Base-by-base conservation (phyloP, 2,113 vertebrate genomes). In the Siphamia tubifer region DNA sequence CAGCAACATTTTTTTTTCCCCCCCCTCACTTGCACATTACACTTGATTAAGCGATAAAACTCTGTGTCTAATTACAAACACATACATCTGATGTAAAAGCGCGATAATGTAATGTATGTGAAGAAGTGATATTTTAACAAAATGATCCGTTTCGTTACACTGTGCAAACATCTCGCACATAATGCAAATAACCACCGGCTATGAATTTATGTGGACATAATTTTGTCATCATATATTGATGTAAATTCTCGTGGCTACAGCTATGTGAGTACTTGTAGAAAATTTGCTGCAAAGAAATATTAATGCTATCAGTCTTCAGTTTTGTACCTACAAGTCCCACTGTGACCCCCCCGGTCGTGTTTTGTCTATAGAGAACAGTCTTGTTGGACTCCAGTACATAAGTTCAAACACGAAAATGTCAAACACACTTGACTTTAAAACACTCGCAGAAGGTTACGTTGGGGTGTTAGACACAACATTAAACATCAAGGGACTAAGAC, bases 191-290 rank as follows among this genome's bases (percentile, higher is more conserved):
- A 57, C 84, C 34, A 6, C 58, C 1, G 58, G 84, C 80, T 61
- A 60, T 79, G 43, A 72, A 78, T 74, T 64, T 70, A 79, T 76
- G 74, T 78, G 68, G 78, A 72, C 23, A 25, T 77, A 32, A 68
- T 74, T 76, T 75, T 74, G 57, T 66, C 39, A 74, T 79, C 52
- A 84, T 75, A 82, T 68, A 80, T 64, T 76, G 62, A 81, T 82
- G 72, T 51, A 52, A 55, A 71, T 72, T 74, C 23, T 64, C n/a
- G 4, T 42, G 43, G 55, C 30, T 52, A 6, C 23, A 73, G 36
- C 74, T 48, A 43, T 54, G 60, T 54, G 60, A 67, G 47, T 67
- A 44, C 36, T 45, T 40, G 3, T 45, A 17, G 12, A 58, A 55
- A 79, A 53, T 42, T 30, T 8, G 31, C 15, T 52, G 24, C 49